Evolutionary conservation across 2,113 vertebrate genomes (phyloP), one percentile per base, ranked within the genome.

Genomic region (Seriola quinqueradiata): DNA sequence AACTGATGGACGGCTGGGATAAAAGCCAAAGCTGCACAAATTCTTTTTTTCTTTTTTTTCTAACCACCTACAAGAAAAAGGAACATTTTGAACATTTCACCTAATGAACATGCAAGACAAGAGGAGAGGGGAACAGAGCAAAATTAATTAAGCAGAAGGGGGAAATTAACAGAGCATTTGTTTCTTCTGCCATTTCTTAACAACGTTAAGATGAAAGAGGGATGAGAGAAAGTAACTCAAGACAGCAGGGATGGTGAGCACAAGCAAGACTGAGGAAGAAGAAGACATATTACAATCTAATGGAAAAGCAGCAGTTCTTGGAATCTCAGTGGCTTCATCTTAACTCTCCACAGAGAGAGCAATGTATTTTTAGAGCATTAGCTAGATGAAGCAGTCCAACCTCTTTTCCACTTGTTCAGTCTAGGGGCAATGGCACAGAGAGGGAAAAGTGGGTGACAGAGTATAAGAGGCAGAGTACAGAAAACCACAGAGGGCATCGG

Each of bases 91-190:
- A 89, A 77, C 23, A 19, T 19, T 63, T 88, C 78, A 86, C 85
- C 83, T 82, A 77, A 77, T 82, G 73, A 86, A 87, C 19, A 36
- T 3, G 34, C 52, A 36, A 70, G 81, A 69, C 61, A 70, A 85
- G 83, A 55, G 60, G 13, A 81, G 55, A 82, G 57, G 68, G 68
- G 61, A 75, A 77, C 60, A 77, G 67, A 70, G 80, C 69, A 10
- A 76, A 88, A 84, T 89, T 80, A 92, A 93, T 90, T 88, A 87
- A 70, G 87, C 40, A 77, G 80, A 59, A 73, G 74, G 4, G 16
- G 60, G 40, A 78, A 84, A 87, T 87, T 79, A 87, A 82, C 46
- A 2, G 64, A 61, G 70, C 38, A 59, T 66, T 74, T 63, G 68
- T 86, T 83, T 86, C 65, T 82, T 71, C 76, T 70, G 74, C 64